These are phyloP conservation scores for Choloepus hoffmanni DNA, from an alignment of 2,113 vertebrate genomes.

Conservation along the genomic window DNA sequence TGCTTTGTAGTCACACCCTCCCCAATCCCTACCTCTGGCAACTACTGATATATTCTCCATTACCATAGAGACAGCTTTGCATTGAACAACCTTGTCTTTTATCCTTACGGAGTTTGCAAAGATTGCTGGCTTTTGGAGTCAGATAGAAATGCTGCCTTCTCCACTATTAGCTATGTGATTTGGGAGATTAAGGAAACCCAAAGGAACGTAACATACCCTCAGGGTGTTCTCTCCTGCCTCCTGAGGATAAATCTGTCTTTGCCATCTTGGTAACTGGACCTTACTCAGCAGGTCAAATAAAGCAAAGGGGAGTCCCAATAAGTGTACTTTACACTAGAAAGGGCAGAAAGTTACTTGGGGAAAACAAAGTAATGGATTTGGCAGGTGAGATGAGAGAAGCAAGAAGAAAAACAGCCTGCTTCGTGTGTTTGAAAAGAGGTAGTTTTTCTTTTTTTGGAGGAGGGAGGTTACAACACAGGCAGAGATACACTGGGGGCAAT, in stretches of 20 bases:
- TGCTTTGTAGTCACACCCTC: background rate
- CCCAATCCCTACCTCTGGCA: background rate
- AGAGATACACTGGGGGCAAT: background rate
- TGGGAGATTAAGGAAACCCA: background rate
- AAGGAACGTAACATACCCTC: background rate
- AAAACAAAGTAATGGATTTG: background rate
- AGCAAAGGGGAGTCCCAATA: background rate
- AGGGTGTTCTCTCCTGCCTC: background rate
- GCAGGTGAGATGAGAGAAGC: background rate
- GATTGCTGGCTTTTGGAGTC: background rate
- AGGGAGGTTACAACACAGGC: background rate
- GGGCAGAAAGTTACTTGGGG: conserved; percentile 4
- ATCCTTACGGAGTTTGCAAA: conserved; percentile 7
- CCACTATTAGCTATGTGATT: background rate
- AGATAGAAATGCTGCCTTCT: background rate
- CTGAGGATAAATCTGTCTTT: background rate
- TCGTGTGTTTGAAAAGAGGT: background rate
- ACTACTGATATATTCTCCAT: background rate
- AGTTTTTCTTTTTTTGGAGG: background rate
- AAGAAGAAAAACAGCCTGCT: background rate
- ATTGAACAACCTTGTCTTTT: background rate
- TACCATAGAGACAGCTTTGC: background rate
- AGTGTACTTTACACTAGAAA: background rate
- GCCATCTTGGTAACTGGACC: background rate
- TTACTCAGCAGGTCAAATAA: background rate